Evolutionary conservation across 92 coral and sea anemone species (phyloP), one percentile per base, ranked within the genome.

Genomic region (Zoanthus solanderi): DNA sequence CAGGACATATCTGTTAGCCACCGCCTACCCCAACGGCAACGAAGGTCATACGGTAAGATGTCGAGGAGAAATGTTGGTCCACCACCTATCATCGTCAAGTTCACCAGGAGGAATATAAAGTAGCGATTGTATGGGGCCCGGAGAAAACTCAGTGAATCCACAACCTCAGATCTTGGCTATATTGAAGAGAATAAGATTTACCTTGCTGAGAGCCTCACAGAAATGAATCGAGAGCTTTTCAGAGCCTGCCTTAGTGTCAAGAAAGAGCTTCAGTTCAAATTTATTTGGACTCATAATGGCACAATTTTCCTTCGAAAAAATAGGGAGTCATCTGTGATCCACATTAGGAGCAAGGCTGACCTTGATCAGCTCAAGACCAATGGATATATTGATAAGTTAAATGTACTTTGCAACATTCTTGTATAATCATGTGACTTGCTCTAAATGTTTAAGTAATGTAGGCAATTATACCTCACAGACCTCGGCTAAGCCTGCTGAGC

Each of bases 71-170:
- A 32, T 83, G 60, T 37, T 67, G 78, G 78, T 63, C 87, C 37
- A 65, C 63, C 78, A 68, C 56, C 42, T 61, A 83, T 83, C n/a
- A 83, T 83, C 15, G 87, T 83, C 52, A 83, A 83, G 87, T 83
- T 83, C 61, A 69, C 60, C 63, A 83, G 79, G 34, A 83, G 79
- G 60, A 37, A 37, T 37, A 1, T 37, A 37, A 37, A 37, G 42
- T 1, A 37, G 42, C 2, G 42, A 50, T 84, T 84, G 54, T 84
- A 84, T 48, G 71, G 31, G 42, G 17, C 83, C 28, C 42, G 88
- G 61, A 47, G 80, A 50, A 47, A 48, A 56, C 47, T 84, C 53
- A 46, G 69, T 45, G 48, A 56, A 37, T 71, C 75, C 63, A 44
- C 88, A 84, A 84, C 88, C 30, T 44, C 48, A 13, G 80, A 72